Evolutionary conservation across 2,113 vertebrate genomes (phyloP).

Genomic region (Smithornis capensis): DNA sequence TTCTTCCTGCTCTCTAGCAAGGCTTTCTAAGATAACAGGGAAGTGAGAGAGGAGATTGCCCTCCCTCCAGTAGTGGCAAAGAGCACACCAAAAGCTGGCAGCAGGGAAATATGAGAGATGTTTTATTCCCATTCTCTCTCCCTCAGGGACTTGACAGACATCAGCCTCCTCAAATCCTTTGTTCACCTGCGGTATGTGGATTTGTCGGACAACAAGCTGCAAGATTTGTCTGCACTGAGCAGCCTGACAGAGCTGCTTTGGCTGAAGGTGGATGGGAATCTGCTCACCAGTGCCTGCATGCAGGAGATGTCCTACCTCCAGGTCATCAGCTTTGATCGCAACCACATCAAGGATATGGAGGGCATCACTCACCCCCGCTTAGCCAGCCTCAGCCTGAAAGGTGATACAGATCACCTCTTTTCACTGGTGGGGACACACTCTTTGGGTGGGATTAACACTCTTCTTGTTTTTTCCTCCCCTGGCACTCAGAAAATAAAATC

Average conservation of each 20-base stretch:
- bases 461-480: background rate
- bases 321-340: conserved; percentile 84
- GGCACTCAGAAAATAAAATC: conserved; percentile 82
- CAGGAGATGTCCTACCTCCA: conserved; percentile 84
- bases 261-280: conserved; percentile 88
- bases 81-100: background rate
- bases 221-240: conserved; percentile 83
- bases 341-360: conserved; percentile 75
- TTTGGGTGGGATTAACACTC: background rate
- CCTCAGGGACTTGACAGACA: conserved; percentile 82
- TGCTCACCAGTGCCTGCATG: conserved; percentile 74
- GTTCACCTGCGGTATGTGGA: conserved; percentile 91
- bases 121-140: background rate
- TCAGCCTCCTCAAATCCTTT: conserved; percentile 77
- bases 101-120: background rate
- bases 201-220: conserved; percentile 85
- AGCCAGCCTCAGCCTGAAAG: conserved; percentile 83
- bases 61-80: background rate
- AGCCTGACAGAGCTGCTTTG: conserved; percentile 86
- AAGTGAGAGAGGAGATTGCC: background rate
- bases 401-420: conserved; percentile 62
- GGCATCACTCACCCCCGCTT: conserved; percentile 83
- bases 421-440: background rate
- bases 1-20: background rate
- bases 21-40: background rate